Evolutionary conservation across 2,888 invertebrate genomes (phyloP), one percentile per base, ranked within the genome.

Genomic region (Diarsia rubi): DNA sequence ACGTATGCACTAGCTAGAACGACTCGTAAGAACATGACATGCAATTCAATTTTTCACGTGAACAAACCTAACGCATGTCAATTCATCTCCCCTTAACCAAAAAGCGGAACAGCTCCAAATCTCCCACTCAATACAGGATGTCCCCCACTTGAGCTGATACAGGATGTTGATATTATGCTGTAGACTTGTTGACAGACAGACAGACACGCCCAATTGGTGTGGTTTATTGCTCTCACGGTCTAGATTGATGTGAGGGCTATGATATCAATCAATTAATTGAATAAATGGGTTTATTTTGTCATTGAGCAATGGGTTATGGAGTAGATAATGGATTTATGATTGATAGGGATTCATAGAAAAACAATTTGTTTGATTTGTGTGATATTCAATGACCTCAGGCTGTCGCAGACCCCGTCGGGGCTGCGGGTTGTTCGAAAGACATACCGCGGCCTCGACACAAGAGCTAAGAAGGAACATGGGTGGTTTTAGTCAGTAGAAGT

Each of bases 151-250:
- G 76, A 84, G 76, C 85, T 84, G 81, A 88, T 88, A 87, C 90
- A 86, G 91, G 91, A 91, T 90, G 91, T 90, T 91, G 90, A 90
- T 83, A 89, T 90, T 85, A 89, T 74, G 73, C 72, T 75, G 86
- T 79, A 83, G 87, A 86, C 70, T 75, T 82, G 88, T 79, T 89
- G 90, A 88, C 88, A 88, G 90, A 87, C 86, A 78, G 88, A 87
- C 86, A 73, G 83, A 88, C 80, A 78, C 62, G 60, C 62, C 60
- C 78, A 79, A 79, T 83, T 79, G 83, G 37, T 64, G 59, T 64
- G 69, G 60, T 81, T 82, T 81, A 82, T 68, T 82, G 74, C 67
- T 78, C 81, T 60, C 81, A 81, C 81, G 81, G 49, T 73, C 67
- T 79, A 69, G 68, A 82, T 81, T 57, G 68, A 74, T 75, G 62